Conservation (phyloP, 2,797 vertebrate species). For the Typhlichthys subterraneus region DNA sequence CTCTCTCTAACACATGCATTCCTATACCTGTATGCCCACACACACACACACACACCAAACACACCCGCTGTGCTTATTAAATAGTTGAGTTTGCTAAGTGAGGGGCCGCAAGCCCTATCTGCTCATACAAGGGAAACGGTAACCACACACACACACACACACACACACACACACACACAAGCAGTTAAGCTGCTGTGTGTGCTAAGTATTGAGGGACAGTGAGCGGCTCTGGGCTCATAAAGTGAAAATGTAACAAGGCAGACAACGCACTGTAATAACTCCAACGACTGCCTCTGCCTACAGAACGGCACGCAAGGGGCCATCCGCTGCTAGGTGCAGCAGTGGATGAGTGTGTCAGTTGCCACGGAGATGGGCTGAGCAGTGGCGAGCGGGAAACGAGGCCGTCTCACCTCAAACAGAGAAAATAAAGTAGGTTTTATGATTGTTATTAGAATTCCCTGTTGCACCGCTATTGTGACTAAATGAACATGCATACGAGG, state of each 20-base stretch:
- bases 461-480: conserved; percentile 39
- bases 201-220: conserved; percentile 61
- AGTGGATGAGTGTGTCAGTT: not conserved
- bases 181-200: conserved; percentile 38
- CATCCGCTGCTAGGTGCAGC: not conserved
- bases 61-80: conserved; percentile 62
- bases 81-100: conserved; percentile 52
- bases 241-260: conserved; percentile 72
- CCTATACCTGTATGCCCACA: not conserved
- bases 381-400: conserved; percentile 34
- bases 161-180: conserved; percentile 13
- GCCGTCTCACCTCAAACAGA: conserved; percentile 63
- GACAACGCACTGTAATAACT: conserved; percentile 69
- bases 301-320: conserved; percentile 51
- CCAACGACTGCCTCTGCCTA: conserved; percentile 38
- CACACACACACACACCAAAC: not conserved
- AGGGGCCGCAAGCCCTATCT: conserved; percentile 37
- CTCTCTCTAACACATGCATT: not conserved
- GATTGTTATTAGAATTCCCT: conserved; percentile 65
- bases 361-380: conserved; percentile 50
- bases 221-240: conserved; percentile 64
- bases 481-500: conserved; percentile 32
- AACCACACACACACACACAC: conserved; percentile 6
- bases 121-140: conserved; percentile 41
- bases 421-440: conserved; percentile 70